Conservation (phyloP, 2,888 invertebrate genomes). For the Tetranychus truncatus region DNA sequence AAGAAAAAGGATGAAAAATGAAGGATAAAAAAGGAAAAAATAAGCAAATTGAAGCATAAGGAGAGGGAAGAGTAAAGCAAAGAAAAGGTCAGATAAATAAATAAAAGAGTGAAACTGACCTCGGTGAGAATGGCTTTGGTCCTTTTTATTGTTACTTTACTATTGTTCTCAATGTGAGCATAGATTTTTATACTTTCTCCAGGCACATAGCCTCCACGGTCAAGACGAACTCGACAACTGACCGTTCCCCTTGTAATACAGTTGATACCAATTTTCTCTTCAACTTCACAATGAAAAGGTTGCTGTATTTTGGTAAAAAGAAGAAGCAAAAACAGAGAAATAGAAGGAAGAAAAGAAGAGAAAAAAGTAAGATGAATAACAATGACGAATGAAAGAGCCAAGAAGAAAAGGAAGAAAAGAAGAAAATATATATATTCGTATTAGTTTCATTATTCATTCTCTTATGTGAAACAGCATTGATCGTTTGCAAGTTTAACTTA, state of each 20-base stretch:
- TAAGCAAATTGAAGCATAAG: too few species aligned
- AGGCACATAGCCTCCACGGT: conserved; percentile 82
- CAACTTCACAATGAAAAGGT: conserved; percentile 75
- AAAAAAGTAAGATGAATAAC: not conserved
- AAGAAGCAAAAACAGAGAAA: not conserved
- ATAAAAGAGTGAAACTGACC: conserved; percentile 32
- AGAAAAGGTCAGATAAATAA: conserved; percentile 7
- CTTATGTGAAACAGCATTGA: too few species aligned
- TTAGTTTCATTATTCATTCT: too few species aligned
- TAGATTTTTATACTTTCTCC: conserved; percentile 75
- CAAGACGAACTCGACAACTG: conserved; percentile 62
- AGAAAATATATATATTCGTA: too few species aligned
- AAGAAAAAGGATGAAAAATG: conserved; percentile 13
- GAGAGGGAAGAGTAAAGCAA: too few species aligned
- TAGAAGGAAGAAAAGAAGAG: not conserved
- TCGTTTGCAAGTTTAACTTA: too few species aligned
- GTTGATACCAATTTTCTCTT: conserved; percentile 68
- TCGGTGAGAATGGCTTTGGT: conserved; percentile 69
- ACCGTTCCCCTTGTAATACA: conserved; percentile 75
- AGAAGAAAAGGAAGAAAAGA: too few species aligned
- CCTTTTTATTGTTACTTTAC: conserved; percentile 61
- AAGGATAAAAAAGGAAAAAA: too few species aligned
- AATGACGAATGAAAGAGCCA: not conserved
- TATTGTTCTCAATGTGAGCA: conserved; percentile 64
- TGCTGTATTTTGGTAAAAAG: conserved; percentile 39